Base-by-base conservation (phyloP, 2,888 invertebrate species). In the Parthenolecanium corni region DNA sequence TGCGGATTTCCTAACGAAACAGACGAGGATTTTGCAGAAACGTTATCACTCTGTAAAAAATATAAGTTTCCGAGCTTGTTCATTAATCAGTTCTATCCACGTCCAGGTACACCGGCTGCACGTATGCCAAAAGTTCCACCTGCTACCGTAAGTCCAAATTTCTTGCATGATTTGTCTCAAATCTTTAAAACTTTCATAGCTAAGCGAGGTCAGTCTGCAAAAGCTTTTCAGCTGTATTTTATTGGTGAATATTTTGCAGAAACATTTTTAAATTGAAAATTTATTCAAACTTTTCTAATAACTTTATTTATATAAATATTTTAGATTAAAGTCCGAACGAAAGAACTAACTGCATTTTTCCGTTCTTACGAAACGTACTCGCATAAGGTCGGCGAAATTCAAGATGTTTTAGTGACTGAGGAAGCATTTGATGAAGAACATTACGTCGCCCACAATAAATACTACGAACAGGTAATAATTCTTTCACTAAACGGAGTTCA, bases 1-100 rank as follows among this genome's bases (percentile, higher is more conserved):
- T 96, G 96, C 74, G 97, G 97, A 0, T 98, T 97, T 75, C 98
- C 98, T 0, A 93, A 92, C 0, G 98, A 98, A 77, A 93, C 90
- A 0, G 86, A 85, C 51, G 74, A 76, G 12, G 90, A 98, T 74
- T 98, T 98, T 75, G 81, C 86, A 52, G 85, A 90, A 66, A 96
- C 95, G 0, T 76, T 95, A 78, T 72, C 77, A 0, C 77, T 98
- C 0, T 94, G 97, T 68, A 76, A 77, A 66, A 83, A 89, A 71
- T 89, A 95, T 74, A 82, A 84, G 68, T 98, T 98, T 74, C 90
- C 95, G 0, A 86, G 88, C 69, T 79, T 98, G 5, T 98, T 96
- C 74, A 97, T 97, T 70, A 98, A 98, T 77, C 97, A 98, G 76
- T 98, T 93, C 76, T 98, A 88, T 71, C 91, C 97, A 0, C 76